Evolutionary conservation across 2,113 vertebrate species (phyloP).

Genomic region (Cepphus grylle): DNA sequence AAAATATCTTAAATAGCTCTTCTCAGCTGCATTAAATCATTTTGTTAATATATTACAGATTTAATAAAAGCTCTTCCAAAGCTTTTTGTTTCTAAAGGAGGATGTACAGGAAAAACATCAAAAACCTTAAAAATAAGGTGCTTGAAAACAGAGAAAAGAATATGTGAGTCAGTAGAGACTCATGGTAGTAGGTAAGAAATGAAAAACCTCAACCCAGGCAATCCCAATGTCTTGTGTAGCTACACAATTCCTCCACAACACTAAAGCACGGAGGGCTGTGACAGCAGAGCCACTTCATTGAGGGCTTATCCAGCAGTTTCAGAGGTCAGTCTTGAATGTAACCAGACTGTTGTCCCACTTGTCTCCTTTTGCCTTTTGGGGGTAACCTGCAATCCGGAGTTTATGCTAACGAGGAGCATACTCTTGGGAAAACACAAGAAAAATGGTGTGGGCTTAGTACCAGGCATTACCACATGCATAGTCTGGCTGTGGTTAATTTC

Average conservation of each 20-base stretch:
- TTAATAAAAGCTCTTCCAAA: constrained; percentile 64
- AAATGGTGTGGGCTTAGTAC: neutral
- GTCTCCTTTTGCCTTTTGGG: neutral
- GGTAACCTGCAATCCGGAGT: neutral
- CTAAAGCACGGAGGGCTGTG: neutral
- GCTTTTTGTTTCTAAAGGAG: constrained; percentile 52
- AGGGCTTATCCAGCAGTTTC: neutral
- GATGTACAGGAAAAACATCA: constrained; percentile 12
- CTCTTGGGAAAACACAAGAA: neutral
- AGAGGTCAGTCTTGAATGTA: neutral
- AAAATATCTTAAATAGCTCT: constrained; percentile 50
- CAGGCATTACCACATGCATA: neutral
- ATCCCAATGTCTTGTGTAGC: neutral
- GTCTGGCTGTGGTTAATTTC: neutral
- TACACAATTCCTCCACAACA: neutral
- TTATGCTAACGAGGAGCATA: too few relatives aligned
- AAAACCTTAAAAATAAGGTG: constrained; percentile 29
- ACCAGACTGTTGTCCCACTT: neutral
- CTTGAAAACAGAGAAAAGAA: neutral
- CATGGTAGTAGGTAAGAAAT: neutral
- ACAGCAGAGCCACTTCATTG: neutral
- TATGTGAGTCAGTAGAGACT: neutral
- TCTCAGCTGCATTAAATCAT: constrained; percentile 60
- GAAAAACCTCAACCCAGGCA: neutral
- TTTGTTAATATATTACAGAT: constrained; percentile 67